A percentile compares a stretch with the other conserved stretches of the same genome.
Conservation (phyloP, 1,140 invertebrate genomes). For the Habropoda laboriosa region DNA sequence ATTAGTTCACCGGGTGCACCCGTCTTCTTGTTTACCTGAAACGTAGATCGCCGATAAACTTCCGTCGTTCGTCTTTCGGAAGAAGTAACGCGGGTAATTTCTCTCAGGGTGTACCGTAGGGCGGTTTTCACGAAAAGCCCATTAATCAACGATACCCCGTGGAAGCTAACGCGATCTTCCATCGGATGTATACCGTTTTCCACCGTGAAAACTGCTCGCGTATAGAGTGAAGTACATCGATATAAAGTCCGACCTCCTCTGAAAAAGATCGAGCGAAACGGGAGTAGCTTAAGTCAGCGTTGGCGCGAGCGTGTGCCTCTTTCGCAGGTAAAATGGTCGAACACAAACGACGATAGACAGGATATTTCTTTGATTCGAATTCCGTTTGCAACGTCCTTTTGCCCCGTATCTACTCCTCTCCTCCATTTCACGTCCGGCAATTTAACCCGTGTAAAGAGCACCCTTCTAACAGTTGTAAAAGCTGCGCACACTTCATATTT, state of each 20-base stretch:
- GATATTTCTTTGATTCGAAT: conserved; percentile 36
- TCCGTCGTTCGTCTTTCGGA: neutral
- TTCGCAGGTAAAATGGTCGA: neutral
- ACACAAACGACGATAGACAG: neutral
- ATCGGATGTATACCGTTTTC: no score
- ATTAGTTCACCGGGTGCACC: neutral
- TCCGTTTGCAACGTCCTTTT: conserved; percentile 18
- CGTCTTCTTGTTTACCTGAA: neutral
- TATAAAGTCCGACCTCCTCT: neutral
- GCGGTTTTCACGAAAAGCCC: neutral
- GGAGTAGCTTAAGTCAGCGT: conserved; percentile 13
- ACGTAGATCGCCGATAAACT: neutral
- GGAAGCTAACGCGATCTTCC: neutral
- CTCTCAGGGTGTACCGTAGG: neutral
- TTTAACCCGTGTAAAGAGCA: neutral
- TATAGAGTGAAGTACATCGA: neutral
- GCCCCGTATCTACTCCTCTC: no score
- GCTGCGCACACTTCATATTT: neutral
- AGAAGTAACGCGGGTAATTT: neutral
- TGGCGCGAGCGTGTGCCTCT: neutral
- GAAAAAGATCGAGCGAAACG: neutral
- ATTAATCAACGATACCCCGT: neutral
- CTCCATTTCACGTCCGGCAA: neutral
- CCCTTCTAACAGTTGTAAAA: neutral
- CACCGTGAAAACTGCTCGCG: neutral